Conservation (phyloP, 2,113 vertebrate species). For the Dipodomys spectabilis region DNA sequence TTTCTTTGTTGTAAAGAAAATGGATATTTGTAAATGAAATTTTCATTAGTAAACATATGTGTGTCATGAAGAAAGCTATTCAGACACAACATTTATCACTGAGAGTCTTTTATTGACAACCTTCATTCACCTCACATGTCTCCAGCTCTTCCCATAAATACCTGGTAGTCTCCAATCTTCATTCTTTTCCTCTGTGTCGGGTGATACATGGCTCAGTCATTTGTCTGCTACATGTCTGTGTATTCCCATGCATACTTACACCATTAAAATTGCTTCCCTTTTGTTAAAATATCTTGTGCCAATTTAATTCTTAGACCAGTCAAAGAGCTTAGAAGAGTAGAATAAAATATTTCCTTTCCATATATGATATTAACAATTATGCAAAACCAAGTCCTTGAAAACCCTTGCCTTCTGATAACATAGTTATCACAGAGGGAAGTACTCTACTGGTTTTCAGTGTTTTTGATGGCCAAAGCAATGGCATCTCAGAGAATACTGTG, state of each 20-base stretch:
- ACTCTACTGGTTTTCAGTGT: background rate
- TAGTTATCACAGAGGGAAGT: background rate
- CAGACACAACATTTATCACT: background rate
- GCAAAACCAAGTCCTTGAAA: background rate
- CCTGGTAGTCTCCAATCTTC: background rate
- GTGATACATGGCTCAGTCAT: background rate
- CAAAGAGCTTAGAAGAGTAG: background rate
- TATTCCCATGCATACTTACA: background rate
- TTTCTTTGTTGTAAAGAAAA: background rate
- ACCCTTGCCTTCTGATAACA: background rate
- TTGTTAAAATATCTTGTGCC: background rate
- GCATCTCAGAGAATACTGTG: background rate
- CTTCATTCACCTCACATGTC: background rate
- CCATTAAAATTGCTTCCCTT: background rate
- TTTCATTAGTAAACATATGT: background rate
- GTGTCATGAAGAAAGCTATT: background rate
- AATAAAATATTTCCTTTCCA: background rate
- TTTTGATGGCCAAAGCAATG: conserved; percentile 24
- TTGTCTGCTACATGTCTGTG: background rate
- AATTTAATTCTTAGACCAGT: background rate
- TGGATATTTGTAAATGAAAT: background rate
- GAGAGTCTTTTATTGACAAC: background rate
- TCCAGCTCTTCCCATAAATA: background rate
- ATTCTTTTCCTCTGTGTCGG: background rate
- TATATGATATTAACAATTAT: background rate